phyloP scores from a whole-genome alignment of 2,888 invertebrate genomes.

The Ornithoptera priamus region DNA sequence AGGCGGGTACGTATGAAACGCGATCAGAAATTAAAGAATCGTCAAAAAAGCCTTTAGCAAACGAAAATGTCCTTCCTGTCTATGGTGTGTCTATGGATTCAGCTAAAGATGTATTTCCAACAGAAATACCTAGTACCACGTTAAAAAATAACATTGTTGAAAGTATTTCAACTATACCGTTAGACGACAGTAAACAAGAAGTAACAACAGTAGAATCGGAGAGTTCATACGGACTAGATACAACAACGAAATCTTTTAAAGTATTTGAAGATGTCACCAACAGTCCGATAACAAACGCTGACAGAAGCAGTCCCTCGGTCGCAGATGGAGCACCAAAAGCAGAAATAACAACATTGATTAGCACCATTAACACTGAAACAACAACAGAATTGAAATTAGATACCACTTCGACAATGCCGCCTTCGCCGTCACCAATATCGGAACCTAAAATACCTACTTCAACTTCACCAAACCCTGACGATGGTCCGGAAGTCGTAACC shows the following conservation, averaged over 20 bases:
- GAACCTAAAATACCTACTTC: slow-evolving; percentile 45
- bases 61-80: slow-evolving; percentile 53
- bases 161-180: slow-evolving; percentile 66
- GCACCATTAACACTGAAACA: slow-evolving; percentile 59
- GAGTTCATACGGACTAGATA: slow-evolving; percentile 51
- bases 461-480: slow-evolving; percentile 44
- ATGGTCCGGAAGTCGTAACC: slow-evolving; percentile 60
- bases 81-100: slow-evolving; percentile 51
- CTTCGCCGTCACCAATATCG: slow-evolving; percentile 46
- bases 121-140: slow-evolving; percentile 39
- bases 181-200: slow-evolving; percentile 48
- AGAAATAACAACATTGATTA: slow-evolving; percentile 51
- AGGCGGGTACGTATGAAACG: slow-evolving; percentile 14
- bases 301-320: slow-evolving; percentile 41
- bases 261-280: slow-evolving; percentile 68
- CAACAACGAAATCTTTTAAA: slow-evolving; percentile 61
- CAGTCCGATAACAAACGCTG: slow-evolving; percentile 41
- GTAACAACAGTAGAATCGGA: slow-evolving; percentile 47
- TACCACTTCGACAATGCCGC: slow-evolving; percentile 60
- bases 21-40: slow-evolving; percentile 37
- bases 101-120: slow-evolving; percentile 38
- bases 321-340: slow-evolving; percentile 38
- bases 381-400: slow-evolving; percentile 64
- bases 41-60: slow-evolving; percentile 37
- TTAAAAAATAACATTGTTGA: slow-evolving; percentile 55